Evolutionary conservation across 1,140 invertebrate species (phyloP).

Genomic region (Delia radicum): DNA sequence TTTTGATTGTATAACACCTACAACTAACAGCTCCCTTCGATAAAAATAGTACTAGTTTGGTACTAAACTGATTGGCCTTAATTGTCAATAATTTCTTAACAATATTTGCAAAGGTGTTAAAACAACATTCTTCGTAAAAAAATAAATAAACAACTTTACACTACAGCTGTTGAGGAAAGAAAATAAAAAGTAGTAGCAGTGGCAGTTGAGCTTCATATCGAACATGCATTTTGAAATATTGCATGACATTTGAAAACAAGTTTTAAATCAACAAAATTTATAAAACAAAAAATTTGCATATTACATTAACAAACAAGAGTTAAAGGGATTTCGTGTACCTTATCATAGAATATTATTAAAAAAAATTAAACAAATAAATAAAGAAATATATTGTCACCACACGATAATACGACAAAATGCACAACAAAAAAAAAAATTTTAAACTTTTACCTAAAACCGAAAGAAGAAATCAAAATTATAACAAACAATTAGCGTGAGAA

Average conservation of each 20-base stretch:
- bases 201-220: not conserved
- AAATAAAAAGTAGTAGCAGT: not conserved
- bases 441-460: not conserved
- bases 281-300: not conserved
- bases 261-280: not conserved
- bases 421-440: not conserved
- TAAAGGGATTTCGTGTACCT: constrained; percentile 4
- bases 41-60: not conserved
- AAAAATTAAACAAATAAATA: not conserved
- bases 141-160: not conserved
- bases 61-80: not conserved
- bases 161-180: not conserved
- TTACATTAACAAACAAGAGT: not conserved
- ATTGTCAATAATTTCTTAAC: not conserved
- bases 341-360: not conserved
- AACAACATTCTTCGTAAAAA: constrained; percentile 8
- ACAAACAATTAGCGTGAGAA: not conserved
- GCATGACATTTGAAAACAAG: constrained; percentile 14
- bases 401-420: not conserved
- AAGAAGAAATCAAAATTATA: not conserved
- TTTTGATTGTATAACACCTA: too few relatives aligned
- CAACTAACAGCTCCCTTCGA: too few relatives aligned
- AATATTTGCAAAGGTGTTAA: constrained; percentile 5
- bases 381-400: not conserved
- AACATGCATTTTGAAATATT: not conserved